Evolutionary conservation across 2,113 vertebrate species (phyloP), one percentile per base, ranked within the genome.

Genomic region (Brachionichthys hirsutus): DNA sequence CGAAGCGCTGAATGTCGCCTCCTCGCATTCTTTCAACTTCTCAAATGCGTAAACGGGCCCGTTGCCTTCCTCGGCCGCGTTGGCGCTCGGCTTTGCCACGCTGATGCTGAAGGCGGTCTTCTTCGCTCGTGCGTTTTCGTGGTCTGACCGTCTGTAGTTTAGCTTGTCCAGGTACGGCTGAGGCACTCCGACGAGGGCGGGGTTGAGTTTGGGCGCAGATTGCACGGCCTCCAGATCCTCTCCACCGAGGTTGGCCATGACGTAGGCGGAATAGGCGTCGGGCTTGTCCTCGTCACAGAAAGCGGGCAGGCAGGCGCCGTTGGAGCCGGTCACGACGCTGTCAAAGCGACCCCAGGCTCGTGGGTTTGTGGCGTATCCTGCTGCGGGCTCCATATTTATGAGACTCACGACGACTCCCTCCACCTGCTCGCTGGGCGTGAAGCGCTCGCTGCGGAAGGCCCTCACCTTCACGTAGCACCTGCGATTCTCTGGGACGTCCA

Each of bases 321-420:
- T 96, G 19, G 94, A 74, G 7, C 96, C 95, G 0, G 95, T 98
- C 64, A 99, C 85, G 1, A 93, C 94, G 0, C 97, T 99, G 62
- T 99, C 97, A 0, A 99, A 99, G 38, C 97, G 93, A 0, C 97
- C 97, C 97, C 97, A 99, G 2, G 94, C 94, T 66, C 94, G 92
- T 16, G 97, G 97, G 69, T 99, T 99, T 54, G 94, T 90, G 1
- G 94, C 92, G 74, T 90, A 99, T 6, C 97, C 97, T 2, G 93
- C 75, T 41, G 89, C 86, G 43, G 97, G 97, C 77, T 99, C 97
- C 69, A 92, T 92, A 66, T 99, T 99, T 77, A 99, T 98, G 17
- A 94, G 87, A 11, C 93, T 96, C 46, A 97, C 85, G 6, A 98
- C 94, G 2, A 95, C 97, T 11, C 97, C 95, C 61, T 94, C 93